Conservation (phyloP, 92 coral and sea anemone genomes). For the Epizoanthus stellaris region DNA sequence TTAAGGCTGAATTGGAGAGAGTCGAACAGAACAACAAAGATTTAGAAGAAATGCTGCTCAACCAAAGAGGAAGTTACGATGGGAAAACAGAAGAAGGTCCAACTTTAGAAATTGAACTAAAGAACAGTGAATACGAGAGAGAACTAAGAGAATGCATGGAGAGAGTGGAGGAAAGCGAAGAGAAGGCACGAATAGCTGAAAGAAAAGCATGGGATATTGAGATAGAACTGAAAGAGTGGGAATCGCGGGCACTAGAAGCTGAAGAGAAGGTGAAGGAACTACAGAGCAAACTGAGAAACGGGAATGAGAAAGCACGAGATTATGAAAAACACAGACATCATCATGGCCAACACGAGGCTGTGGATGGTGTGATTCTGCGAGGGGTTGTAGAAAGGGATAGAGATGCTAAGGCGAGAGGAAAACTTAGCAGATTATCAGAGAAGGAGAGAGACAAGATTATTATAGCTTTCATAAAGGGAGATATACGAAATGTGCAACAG, state of each 20-base stretch:
- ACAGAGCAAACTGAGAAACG: slow-evolving; percentile 12
- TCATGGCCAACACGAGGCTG: slow-evolving; percentile 21
- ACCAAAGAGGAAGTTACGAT: background rate
- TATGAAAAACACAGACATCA: background rate
- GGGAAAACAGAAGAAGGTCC: background rate
- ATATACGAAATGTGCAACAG: slow-evolving; percentile 22
- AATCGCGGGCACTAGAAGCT: slow-evolving; percentile 34
- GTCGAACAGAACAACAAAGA: slow-evolving; percentile 77
- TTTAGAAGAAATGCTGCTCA: slow-evolving; percentile 27
- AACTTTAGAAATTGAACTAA: slow-evolving; percentile 29
- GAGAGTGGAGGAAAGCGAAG: slow-evolving; percentile 50
- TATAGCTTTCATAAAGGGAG: slow-evolving; percentile 34
- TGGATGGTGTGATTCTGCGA: slow-evolving; percentile 11
- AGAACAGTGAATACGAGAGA: slow-evolving; percentile 42
- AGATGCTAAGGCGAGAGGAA: slow-evolving; percentile 11
- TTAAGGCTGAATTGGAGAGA: slow-evolving; percentile 80
- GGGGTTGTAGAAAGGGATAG: slow-evolving; percentile 24
- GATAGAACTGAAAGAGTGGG: slow-evolving; percentile 47
- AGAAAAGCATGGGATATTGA: slow-evolving; percentile 51
- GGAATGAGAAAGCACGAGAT: slow-evolving; percentile 12
- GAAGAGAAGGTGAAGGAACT: slow-evolving; percentile 42
- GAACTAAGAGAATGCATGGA: slow-evolving; percentile 45
- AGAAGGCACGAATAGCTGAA: slow-evolving; percentile 34
- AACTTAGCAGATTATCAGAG: slow-evolving; percentile 31
- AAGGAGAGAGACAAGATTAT: slow-evolving; percentile 34